phyloP scores from a whole-genome alignment of 1,140 invertebrate species.

The Anastrepha ludens region DNA sequence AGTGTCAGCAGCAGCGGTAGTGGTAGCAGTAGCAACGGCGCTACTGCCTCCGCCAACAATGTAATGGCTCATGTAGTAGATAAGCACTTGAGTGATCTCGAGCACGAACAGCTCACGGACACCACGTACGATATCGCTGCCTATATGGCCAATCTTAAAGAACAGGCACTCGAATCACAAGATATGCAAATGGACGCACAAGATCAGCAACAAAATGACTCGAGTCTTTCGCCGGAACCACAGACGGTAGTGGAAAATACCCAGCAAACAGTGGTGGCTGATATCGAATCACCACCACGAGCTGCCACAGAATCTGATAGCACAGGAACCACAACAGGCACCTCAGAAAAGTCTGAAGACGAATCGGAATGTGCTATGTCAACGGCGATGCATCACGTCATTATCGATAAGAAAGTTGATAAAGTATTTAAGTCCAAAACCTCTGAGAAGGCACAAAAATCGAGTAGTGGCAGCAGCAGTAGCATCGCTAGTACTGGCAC shows the following conservation, averaged over 20 bases:
- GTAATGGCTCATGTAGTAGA: conserved; percentile 69
- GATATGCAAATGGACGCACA: conserved; percentile 61
- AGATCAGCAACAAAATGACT: conserved; percentile 72
- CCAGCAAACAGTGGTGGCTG: conserved; percentile 68
- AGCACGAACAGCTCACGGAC: conserved; percentile 69
- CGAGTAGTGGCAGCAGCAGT: conserved; percentile 54
- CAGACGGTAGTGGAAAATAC: conserved; percentile 72
- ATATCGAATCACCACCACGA: conserved; percentile 69
- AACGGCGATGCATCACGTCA: conserved; percentile 62
- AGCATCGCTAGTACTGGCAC: conserved; percentile 59
- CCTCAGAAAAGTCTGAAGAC: conserved; percentile 69
- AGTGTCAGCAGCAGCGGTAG: conserved; percentile 36
- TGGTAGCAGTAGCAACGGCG: conserved; percentile 51
- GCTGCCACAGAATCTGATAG: conserved; percentile 69
- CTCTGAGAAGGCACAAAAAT: conserved; percentile 59
- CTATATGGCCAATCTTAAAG: conserved; percentile 72
- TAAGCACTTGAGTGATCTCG: conserved; percentile 70
- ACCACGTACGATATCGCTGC: conserved; percentile 71
- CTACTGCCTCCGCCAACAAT: conserved; percentile 55
- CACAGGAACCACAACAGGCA: conserved; percentile 64
- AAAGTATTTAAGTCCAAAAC: conserved; percentile 72
- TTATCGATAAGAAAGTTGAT: conserved; percentile 73
- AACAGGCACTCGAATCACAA: conserved; percentile 68
- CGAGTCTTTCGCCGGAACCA: conserved; percentile 70
- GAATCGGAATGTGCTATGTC: conserved; percentile 68